phyloP scores from a whole-genome alignment of 2,888 invertebrate genomes.

The Drosophila longiperda region DNA sequence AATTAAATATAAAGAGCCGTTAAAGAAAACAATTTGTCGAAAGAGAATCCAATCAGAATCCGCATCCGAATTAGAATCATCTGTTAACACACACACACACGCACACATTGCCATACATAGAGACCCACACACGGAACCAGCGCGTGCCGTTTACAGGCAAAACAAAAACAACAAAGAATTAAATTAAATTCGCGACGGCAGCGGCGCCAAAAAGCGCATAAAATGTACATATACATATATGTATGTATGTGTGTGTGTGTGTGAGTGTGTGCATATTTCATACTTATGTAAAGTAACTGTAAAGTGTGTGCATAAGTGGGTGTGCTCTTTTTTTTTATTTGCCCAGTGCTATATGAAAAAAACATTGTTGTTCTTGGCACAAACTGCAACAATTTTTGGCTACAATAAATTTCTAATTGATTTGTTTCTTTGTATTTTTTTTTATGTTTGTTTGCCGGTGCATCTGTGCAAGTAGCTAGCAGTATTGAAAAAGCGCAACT shows the following conservation, averaged over 20 bases:
- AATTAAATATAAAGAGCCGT: background rate
- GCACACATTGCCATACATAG: conserved; percentile 8
- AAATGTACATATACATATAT: conserved; percentile 44
- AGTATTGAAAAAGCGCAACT: conserved; percentile 42
- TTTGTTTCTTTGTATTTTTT: conserved; percentile 24
- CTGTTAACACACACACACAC: conserved; percentile 31
- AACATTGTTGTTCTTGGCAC: conserved; percentile 21
- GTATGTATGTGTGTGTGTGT: conserved; percentile 13
- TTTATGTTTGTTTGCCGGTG: conserved; percentile 28
- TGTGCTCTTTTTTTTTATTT: conserved; percentile 12
- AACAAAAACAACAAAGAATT: conserved; percentile 35
- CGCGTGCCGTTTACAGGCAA: conserved; percentile 45
- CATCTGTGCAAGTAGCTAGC: conserved; percentile 8
- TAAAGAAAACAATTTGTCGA: conserved; percentile 29
- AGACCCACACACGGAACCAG: conserved; percentile 18
- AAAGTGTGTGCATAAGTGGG: conserved; percentile 6
- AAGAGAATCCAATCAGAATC: conserved; percentile 21
- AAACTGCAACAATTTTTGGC: conserved; percentile 9
- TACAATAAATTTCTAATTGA: conserved; percentile 12
- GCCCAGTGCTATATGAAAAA: conserved; percentile 21
- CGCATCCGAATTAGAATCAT: conserved; percentile 41
- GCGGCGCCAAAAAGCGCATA: conserved; percentile 51
- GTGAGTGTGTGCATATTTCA: conserved; percentile 3
- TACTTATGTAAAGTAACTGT: conserved; percentile 15
- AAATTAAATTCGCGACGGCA: conserved; percentile 59